These are phyloP conservation scores for Parapsyche elsis DNA, from an alignment of 1,140 invertebrate species.

Conservation along the genomic window DNA sequence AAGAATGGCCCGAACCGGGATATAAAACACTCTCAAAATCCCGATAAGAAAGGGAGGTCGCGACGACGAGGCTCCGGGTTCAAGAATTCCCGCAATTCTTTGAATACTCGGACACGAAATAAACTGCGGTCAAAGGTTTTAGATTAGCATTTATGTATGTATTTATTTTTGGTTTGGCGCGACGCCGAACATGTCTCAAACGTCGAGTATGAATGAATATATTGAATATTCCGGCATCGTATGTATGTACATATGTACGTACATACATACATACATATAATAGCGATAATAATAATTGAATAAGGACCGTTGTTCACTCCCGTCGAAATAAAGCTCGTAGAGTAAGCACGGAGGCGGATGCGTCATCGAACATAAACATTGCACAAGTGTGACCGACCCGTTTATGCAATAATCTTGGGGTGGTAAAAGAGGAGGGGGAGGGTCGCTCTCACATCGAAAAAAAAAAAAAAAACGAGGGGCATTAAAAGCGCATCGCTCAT, in stretches of 20 bases:
- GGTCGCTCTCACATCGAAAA: neutral
- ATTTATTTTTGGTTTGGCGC: too few relatives aligned
- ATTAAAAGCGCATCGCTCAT: conserved; percentile 46
- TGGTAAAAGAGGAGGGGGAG: neutral
- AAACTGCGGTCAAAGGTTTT: neutral
- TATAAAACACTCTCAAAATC: conserved; percentile 34
- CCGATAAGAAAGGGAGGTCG: conserved; percentile 38
- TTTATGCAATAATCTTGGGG: conserved; percentile 22
- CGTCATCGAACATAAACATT: conserved; percentile 40
- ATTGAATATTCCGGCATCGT: too few relatives aligned
- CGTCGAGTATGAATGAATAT: too few relatives aligned
- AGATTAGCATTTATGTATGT: neutral
- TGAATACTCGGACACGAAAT: neutral
- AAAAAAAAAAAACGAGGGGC: conserved; percentile 26
- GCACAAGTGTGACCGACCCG: conserved; percentile 26
- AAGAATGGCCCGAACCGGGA: conserved; percentile 30
- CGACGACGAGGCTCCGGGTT: neutral
- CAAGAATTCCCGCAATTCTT: conserved; percentile 41
- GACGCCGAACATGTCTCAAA: too few relatives aligned
- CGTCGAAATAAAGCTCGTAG: too few relatives aligned
- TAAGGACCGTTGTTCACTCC: too few relatives aligned
- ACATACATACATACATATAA: too few relatives aligned
- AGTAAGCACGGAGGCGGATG: conserved; percentile 23
- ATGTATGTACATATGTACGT: too few relatives aligned
- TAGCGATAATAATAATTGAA: too few relatives aligned